These are phyloP conservation scores for Pseudoatta argentina DNA, from an alignment of 1,140 invertebrate species.

Conservation along the genomic window DNA sequence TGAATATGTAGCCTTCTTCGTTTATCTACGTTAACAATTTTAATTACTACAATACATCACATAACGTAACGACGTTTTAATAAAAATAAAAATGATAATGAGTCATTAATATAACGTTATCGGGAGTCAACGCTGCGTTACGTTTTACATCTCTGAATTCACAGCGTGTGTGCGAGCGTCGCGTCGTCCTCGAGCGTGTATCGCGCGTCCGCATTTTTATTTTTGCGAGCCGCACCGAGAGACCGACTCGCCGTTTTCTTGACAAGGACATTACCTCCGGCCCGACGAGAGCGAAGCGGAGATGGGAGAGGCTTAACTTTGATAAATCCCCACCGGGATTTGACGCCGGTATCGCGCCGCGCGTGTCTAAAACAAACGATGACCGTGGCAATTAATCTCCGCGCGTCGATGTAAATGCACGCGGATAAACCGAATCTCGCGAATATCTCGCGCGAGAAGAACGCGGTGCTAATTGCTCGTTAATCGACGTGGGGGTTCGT, in stretches of 20 bases:
- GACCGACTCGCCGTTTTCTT: slow-evolving; percentile 51
- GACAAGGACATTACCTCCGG: slow-evolving; percentile 49
- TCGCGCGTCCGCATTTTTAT: slow-evolving; percentile 50
- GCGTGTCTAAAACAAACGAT: slow-evolving; percentile 43
- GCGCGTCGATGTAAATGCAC: slow-evolving; percentile 24
- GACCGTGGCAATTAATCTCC: slow-evolving; percentile 39
- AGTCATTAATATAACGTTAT: neutral
- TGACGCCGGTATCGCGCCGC: slow-evolving; percentile 41
- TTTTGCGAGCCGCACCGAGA: slow-evolving; percentile 49
- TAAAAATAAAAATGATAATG: neutral
- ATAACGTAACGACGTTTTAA: neutral
- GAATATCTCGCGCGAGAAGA: slow-evolving; percentile 16
- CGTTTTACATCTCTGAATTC: slow-evolving; percentile 33
- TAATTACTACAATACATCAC: neutral
- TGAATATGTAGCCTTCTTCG: too few species aligned
- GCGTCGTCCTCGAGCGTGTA: slow-evolving; percentile 74
- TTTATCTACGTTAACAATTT: neutral
- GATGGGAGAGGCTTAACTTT: slow-evolving; percentile 56
- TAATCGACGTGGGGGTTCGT: slow-evolving; percentile 15
- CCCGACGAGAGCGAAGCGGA: slow-evolving; percentile 25
- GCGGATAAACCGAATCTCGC: slow-evolving; percentile 32
- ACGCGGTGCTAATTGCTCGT: slow-evolving; percentile 45
- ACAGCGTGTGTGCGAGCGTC: slow-evolving; percentile 59
- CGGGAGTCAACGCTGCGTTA: neutral
- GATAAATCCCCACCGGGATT: slow-evolving; percentile 57